Conservation (phyloP, 1,140 invertebrate species). For the Muscidifurax raptorellus region DNA sequence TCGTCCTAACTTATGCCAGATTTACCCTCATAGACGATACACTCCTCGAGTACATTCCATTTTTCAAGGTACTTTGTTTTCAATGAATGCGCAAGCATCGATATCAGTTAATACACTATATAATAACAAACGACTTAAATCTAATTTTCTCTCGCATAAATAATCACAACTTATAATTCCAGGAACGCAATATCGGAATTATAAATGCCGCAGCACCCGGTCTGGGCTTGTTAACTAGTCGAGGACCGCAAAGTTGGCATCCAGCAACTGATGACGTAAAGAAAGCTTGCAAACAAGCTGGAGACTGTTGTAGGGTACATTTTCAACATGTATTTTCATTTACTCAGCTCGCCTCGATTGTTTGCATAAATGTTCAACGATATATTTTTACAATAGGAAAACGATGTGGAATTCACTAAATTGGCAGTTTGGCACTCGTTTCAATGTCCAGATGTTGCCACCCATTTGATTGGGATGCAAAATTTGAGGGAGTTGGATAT, state of each 20-base stretch:
- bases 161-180: slow-evolving; percentile 57
- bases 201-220: slow-evolving; percentile 88
- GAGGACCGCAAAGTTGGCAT: slow-evolving; percentile 89
- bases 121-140: not conserved
- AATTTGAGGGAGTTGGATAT: slow-evolving; percentile 77
- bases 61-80: slow-evolving; percentile 80
- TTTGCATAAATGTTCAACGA: not conserved
- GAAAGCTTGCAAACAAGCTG: slow-evolving; percentile 78
- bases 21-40: slow-evolving; percentile 87
- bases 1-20: slow-evolving; percentile 87
- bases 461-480: slow-evolving; percentile 84
- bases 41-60: slow-evolving; percentile 83
- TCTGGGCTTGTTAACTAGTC: slow-evolving; percentile 88
- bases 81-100: too few relatives aligned
- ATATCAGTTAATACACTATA: not conserved
- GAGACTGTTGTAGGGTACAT: slow-evolving; percentile 80
- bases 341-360: too few relatives aligned
- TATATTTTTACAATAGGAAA: slow-evolving; percentile 69
- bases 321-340: not conserved
- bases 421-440: slow-evolving; percentile 83
- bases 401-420: slow-evolving; percentile 82
- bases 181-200: slow-evolving; percentile 85
- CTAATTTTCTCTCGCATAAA: not conserved
- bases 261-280: slow-evolving; percentile 84
- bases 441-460: slow-evolving; percentile 76